These are phyloP conservation scores for Drosophila suboccidentalis DNA, from an alignment of 2,888 invertebrate species.

Conservation along the genomic window DNA sequence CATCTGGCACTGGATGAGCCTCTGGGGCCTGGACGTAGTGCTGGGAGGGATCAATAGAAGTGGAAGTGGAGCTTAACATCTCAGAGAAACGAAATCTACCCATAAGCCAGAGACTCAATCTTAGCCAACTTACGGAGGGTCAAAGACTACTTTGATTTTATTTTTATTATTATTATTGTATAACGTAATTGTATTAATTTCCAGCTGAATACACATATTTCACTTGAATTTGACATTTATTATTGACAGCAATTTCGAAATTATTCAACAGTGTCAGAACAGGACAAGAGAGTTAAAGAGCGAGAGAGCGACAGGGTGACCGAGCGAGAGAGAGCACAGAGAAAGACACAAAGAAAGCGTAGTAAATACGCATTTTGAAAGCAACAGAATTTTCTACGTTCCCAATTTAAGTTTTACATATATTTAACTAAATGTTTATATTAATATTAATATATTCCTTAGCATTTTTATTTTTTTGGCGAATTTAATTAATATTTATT, in stretches of 20 bases:
- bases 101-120: conserved; percentile 9
- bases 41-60: conserved; percentile 30
- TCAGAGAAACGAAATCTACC: conserved; percentile 10
- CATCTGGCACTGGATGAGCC: conserved; percentile 63
- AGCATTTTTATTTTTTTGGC: no score
- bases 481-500: no score
- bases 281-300: not conserved
- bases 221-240: not conserved
- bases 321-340: not conserved
- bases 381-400: conserved; percentile 7
- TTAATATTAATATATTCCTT: no score
- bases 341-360: not conserved
- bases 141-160: conserved; percentile 35
- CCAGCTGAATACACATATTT: conserved; percentile 14
- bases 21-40: conserved; percentile 70
- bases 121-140: conserved; percentile 32
- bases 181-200: conserved; percentile 3
- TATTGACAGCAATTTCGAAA: conserved; percentile 7
- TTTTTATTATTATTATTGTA: no score
- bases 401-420: not conserved
- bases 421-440: no score
- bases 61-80: conserved; percentile 18
- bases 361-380: conserved; percentile 22
- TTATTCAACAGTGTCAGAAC: not conserved
- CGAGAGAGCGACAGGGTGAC: not conserved